Percentiles rank a stretch among this genome's conserved stretches.
These are phyloP conservation scores for Spialia ferax DNA, from an alignment of 2,888 invertebrate species.

Conservation along the genomic window DNA sequence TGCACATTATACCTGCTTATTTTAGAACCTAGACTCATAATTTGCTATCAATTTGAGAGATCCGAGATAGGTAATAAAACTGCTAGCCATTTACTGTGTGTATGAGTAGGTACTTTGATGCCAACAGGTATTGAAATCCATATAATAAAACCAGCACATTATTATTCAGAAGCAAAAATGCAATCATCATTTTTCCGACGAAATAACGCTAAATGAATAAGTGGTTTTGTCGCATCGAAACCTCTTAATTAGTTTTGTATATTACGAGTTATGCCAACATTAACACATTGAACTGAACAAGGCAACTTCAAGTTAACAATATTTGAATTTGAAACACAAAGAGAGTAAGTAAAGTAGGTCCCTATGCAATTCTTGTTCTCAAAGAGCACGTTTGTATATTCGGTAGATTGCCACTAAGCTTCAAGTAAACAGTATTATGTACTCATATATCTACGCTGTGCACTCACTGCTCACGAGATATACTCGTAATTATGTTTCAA, in stretches of 20 bases:
- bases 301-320: slow-evolving; percentile 5
- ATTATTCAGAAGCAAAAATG: too few species aligned
- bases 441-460: neutral
- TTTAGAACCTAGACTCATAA: too few species aligned
- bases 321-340: neutral
- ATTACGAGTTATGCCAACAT: neutral
- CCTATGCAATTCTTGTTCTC: neutral
- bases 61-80: too few species aligned
- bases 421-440: neutral
- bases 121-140: too few species aligned
- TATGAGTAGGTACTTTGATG: too few species aligned
- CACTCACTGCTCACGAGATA: neutral
- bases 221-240: neutral
- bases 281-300: neutral
- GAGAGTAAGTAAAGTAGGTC: neutral
- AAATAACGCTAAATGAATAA: neutral
- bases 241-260: neutral
- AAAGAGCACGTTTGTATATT: neutral
- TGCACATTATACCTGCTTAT: too few species aligned
- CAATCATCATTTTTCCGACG: too few species aligned
- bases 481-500: neutral
- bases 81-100: too few species aligned
- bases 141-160: too few species aligned
- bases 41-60: too few species aligned
- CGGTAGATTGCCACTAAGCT: neutral